Conservation (phyloP, 2,888 invertebrate genomes). For the Morpho deidamia region DNA sequence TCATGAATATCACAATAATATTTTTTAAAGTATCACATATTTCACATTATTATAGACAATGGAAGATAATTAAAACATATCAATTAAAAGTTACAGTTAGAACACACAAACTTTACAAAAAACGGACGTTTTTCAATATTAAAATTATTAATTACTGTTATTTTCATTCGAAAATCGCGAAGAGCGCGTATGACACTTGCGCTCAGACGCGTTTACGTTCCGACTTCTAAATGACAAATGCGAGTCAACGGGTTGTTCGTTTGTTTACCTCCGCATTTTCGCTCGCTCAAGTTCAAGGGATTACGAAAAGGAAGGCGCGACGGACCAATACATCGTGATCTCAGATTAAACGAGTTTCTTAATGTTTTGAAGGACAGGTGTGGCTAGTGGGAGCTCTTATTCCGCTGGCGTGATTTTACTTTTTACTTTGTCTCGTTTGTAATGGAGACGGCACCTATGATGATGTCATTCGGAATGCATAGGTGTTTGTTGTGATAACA, state of each 20-base stretch:
- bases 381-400: conserved; percentile 25
- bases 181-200: conserved; percentile 43
- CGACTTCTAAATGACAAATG: conserved; percentile 72
- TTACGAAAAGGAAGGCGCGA: conserved; percentile 42
- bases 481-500: conserved; percentile 20
- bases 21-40: background rate
- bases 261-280: conserved; percentile 55
- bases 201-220: conserved; percentile 50
- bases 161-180: conserved; percentile 42
- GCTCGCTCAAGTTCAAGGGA: conserved; percentile 69
- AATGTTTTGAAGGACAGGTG: conserved; percentile 19
- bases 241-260: conserved; percentile 44
- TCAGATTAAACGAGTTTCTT: conserved; percentile 14
- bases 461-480: conserved; percentile 26
- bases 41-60: conserved; percentile 3
- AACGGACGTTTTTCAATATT: conserved; percentile 7
- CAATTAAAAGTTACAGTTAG: conserved; percentile 1
- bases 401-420: conserved; percentile 24
- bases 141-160: conserved; percentile 23
- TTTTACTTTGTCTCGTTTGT: conserved; percentile 12
- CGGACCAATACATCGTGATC: conserved; percentile 35
- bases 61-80: conserved; percentile 1
- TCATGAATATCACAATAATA: conserved; percentile 37
- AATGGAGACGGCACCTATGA: conserved; percentile 18
- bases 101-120: background rate